These are phyloP conservation scores for Eurypyga helias DNA, from an alignment of 2,113 vertebrate genomes.

Conservation along the genomic window DNA sequence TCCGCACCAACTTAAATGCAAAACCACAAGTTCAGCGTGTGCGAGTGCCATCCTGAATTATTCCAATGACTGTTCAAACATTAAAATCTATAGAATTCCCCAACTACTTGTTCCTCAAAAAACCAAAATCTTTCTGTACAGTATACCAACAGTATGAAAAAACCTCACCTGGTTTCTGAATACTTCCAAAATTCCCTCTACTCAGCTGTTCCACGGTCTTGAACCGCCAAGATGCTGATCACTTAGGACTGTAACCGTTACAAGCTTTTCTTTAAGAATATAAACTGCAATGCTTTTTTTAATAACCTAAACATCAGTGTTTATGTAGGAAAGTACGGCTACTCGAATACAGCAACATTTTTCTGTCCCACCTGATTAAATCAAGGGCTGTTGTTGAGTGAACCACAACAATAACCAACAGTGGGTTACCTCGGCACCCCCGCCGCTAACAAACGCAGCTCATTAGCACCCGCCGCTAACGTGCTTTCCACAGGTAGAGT, in stretches of 20 bases:
- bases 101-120: not conserved
- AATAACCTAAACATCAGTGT: not conserved
- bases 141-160: not conserved
- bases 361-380: not conserved
- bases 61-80: not conserved
- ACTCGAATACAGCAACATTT: not conserved
- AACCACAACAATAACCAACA: not conserved
- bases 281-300: not conserved
- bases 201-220: not conserved
- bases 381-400: not conserved
- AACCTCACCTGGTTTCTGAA: not conserved
- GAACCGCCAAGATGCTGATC: not conserved
- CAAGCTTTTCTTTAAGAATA: not conserved
- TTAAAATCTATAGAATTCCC: not conserved
- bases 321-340: not conserved
- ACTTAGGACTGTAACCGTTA: not conserved
- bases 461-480: not conserved
- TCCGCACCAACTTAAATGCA: not conserved
- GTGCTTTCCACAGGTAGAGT: not conserved
- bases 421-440: not conserved
- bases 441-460: not conserved
- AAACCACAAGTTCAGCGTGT: not conserved
- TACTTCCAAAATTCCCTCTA: not conserved
- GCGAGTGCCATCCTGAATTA: not conserved
- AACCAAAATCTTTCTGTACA: rapidly evolving